Base-by-base conservation (phyloP, 2,113 vertebrate genomes). In the Oncorhynchus tshawytscha region DNA sequence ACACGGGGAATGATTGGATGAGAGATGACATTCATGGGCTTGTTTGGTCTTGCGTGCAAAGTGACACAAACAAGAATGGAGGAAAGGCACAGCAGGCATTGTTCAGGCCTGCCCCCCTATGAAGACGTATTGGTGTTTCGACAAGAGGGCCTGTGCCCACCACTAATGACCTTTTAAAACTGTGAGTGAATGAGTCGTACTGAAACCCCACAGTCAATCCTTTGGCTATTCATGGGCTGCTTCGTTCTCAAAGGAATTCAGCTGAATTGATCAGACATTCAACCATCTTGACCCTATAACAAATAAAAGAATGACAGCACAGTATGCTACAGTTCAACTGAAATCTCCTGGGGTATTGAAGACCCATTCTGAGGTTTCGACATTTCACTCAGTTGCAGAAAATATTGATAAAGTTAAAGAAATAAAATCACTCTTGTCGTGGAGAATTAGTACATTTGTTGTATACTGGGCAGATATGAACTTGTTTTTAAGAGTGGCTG, bases 131-230 rank as follows among this genome's bases (percentile, higher is more conserved):
- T 75, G 90, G 88, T 87, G 74, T 87, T 90, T 89, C 64, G 82
- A 88, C 85, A 83, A 62, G 88, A 73, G 90, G 78, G 85, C 86
- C 84, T 68, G 9, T 80, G 86, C 81, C 89, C 82, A 85, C 86
- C 84, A 85, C 86, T 84, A 90, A 90, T 92, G 91, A 94, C 92
- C 93, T 94, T 94, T 93, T 85, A 87, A 89, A 78, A 82, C 77
- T 59, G 79, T 75, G 84, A 82, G 86, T 87, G 90, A 87, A 92
- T 89, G 78, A 74, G 24, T 62, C 7, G 59, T 77, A 85, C 86
- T 77, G 82, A 90, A 78, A 27, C 31, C 39, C 45, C 20, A 49
- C 34, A 11, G 59, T 62, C n/a, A 2, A 49, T 48, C 39, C 7
- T 11, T 24, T 45, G 45, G 39, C 68, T 25, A 18, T 48, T 67